These are phyloP conservation scores for Drosophila lacteicornis DNA, from an alignment of 1,140 invertebrate species.

Conservation along the genomic window DNA sequence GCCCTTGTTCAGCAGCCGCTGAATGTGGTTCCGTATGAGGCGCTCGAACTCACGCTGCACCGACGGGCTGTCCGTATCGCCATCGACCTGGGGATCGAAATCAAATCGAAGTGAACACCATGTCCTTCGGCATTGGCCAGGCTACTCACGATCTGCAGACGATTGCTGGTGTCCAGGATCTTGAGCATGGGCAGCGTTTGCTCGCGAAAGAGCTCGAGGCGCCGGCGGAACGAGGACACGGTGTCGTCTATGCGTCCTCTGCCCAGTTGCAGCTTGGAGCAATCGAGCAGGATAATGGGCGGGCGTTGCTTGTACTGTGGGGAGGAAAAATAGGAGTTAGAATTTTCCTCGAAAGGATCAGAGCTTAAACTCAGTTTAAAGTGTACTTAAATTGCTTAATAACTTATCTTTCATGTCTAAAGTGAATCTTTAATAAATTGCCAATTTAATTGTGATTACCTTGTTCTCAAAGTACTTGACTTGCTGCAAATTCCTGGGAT, in stretches of 20 bases:
- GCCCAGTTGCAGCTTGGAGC: constrained; percentile 93
- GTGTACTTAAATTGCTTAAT: no score
- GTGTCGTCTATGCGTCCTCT: constrained; percentile 93
- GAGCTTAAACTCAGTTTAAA: no score
- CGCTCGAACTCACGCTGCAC: constrained; percentile 91
- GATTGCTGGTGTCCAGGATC: constrained; percentile 90
- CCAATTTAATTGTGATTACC: constrained; percentile 85
- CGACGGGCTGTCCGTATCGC: constrained; percentile 90
- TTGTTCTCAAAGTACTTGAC: constrained; percentile 93
- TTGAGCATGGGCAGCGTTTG: constrained; percentile 95
- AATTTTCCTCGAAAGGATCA: no score
- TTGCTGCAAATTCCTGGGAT: constrained; percentile 94
- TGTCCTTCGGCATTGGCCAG: no score
- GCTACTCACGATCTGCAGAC: constrained; percentile 90
- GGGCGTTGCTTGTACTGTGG: constrained; percentile 90
- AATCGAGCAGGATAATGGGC: constrained; percentile 91
- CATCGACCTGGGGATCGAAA: constrained; percentile 88
- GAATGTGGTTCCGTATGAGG: constrained; percentile 86
- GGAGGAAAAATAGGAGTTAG: background rate
- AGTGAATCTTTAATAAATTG: background rate
- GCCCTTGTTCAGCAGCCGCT: constrained; percentile 84
- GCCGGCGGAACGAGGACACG: constrained; percentile 91
- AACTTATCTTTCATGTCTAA: background rate
- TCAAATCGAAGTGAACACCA: background rate
- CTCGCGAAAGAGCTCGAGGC: constrained; percentile 93